phyloP scores from a whole-genome alignment of 2,113 vertebrate species.

The Leptobrachium leishanense region DNA sequence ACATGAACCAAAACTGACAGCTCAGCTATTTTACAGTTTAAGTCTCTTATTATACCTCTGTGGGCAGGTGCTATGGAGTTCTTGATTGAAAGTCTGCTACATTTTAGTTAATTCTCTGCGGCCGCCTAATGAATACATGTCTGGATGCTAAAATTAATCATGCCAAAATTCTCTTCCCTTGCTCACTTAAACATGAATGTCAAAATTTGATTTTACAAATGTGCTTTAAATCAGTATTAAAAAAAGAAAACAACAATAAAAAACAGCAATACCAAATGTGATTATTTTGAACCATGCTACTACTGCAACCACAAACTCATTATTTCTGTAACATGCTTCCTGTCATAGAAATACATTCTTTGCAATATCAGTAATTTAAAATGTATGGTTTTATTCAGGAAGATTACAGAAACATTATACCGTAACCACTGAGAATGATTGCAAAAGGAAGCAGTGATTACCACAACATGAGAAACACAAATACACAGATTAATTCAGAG shows the following conservation, averaged over 20 bases:
- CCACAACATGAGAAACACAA: constrained; percentile 6
- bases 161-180: background rate
- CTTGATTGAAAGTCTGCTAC: background rate
- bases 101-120: background rate
- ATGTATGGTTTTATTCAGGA: constrained; percentile 5
- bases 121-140: background rate
- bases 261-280: background rate
- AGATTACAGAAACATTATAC: background rate
- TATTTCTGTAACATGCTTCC: constrained; percentile 4
- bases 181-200: constrained; percentile 2
- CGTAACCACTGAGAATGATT: constrained; percentile 2
- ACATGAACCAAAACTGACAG: background rate
- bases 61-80: background rate
- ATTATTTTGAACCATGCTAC: constrained; percentile 1
- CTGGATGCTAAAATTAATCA: background rate
- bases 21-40: too few species aligned
- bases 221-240: constrained; percentile 2
- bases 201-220: constrained; percentile 7
- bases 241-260: background rate
- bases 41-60: too few species aligned
- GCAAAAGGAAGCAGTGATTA: constrained; percentile 11
- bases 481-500: background rate
- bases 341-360: constrained; percentile 14
- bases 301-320: background rate
- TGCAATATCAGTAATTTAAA: constrained; percentile 1